Conservation (phyloP, 2,888 invertebrate genomes). For the Dichetophora obliterata region DNA sequence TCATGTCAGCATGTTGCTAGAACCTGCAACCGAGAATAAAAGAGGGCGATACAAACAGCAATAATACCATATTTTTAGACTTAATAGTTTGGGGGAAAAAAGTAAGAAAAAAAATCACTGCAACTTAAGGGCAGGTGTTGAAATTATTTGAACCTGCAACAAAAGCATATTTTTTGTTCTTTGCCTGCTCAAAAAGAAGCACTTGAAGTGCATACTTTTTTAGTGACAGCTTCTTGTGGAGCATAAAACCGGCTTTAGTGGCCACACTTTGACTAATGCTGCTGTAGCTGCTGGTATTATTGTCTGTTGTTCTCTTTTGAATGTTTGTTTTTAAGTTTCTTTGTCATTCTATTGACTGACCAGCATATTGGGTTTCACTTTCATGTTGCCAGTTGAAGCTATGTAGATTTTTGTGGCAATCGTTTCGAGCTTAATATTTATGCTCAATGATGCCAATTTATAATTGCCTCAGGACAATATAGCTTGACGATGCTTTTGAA, state of each 20-base stretch:
- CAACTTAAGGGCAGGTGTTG: neutral
- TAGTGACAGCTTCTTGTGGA: neutral
- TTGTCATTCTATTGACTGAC: neutral
- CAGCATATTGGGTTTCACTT: constrained; percentile 8
- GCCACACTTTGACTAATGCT: neutral
- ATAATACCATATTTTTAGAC: neutral
- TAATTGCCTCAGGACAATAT: neutral
- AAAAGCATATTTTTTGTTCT: neutral
- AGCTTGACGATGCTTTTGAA: neutral
- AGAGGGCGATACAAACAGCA: neutral
- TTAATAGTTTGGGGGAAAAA: neutral
- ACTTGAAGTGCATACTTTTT: neutral
- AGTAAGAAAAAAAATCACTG: neutral
- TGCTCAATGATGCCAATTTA: constrained; percentile 1
- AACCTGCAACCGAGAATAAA: no score
- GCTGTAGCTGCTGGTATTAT: no score
- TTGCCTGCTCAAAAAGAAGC: neutral
- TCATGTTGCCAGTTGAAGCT: neutral
- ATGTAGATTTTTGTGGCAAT: neutral
- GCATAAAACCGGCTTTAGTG: neutral
- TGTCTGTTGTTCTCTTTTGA: neutral
- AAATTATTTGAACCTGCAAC: neutral
- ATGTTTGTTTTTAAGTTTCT: neutral
- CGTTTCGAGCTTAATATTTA: neutral
- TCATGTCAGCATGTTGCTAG: neutral